Evolutionary conservation across 35 echinoderm and acorn worm genomes (phyloP).

Genomic region (Amphiura filiformis): DNA sequence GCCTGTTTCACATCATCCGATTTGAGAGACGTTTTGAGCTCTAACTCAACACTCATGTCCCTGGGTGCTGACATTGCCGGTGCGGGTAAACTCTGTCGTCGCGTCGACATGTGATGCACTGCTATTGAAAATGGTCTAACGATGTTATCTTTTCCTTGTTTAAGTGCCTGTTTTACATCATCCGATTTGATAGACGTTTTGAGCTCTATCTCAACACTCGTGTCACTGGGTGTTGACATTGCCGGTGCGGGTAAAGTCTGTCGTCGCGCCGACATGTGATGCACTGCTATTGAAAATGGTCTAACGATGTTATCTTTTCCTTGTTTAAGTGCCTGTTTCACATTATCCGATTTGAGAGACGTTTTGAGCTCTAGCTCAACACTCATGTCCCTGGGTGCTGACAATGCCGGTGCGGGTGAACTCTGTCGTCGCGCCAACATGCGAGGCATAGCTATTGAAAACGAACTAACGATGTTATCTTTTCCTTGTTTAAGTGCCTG

Average conservation of each 20-base stretch:
- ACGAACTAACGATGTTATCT: neutral
- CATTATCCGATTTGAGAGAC: neutral
- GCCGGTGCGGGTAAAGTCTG: neutral
- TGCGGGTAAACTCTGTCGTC: neutral
- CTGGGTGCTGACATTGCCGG: neutral
- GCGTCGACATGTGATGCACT: neutral
- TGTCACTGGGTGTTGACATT: neutral
- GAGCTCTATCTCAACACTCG: conserved; percentile 31
- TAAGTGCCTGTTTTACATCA: neutral
- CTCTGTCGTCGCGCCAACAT: neutral
- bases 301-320: neutral
- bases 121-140: neutral
- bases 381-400: neutral
- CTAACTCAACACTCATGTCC: neutral
- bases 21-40: too few relatives aligned
- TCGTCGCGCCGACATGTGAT: neutral
- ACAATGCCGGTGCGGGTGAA: neutral
- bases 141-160: neutral
- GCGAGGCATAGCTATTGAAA: neutral
- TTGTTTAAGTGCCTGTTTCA: neutral
- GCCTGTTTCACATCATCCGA: too few relatives aligned
- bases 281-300: neutral
- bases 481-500: neutral
- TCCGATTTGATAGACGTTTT: neutral
- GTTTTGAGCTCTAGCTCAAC: neutral